Evolutionary conservation across 2,888 invertebrate genomes (phyloP).

Genomic region (Phlogophora meticulosa): DNA sequence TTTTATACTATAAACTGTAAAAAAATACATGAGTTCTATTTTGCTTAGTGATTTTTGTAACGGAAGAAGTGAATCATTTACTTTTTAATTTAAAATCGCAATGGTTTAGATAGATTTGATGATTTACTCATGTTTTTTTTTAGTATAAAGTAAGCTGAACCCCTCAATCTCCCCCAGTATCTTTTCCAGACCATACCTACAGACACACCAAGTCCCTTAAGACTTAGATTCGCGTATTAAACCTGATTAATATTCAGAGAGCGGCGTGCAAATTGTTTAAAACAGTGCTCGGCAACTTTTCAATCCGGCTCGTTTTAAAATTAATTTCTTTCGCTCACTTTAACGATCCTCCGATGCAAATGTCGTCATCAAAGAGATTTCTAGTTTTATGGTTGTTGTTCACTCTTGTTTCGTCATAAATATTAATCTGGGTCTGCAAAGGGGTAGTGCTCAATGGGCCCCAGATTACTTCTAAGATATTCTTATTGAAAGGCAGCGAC

Average conservation of each 20-base stretch:
- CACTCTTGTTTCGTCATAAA: conserved; percentile 6
- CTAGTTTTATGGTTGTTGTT: conserved; percentile 10
- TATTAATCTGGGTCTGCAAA: not conserved
- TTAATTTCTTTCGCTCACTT: conserved; percentile 52
- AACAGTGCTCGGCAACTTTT: conserved; percentile 50
- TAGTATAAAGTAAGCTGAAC: too few relatives aligned
- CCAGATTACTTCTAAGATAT: too few relatives aligned
- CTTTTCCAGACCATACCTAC: not conserved
- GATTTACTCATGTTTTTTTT: too few relatives aligned
- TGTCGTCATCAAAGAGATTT: conserved; percentile 20
- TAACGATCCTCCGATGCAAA: conserved; percentile 39
- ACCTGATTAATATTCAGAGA: conserved; percentile 56
- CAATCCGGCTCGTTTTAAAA: conserved; percentile 53
- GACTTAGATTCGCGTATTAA: conserved; percentile 30
- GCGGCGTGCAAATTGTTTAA: conserved; percentile 34
- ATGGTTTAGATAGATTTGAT: too few relatives aligned
- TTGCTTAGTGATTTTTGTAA: too few relatives aligned
- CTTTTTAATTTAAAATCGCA: too few relatives aligned
- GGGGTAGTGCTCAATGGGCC: not conserved
- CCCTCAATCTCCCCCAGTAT: too few relatives aligned
- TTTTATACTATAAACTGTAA: too few relatives aligned
- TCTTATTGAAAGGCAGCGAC: too few relatives aligned
- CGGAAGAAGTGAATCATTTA: too few relatives aligned
- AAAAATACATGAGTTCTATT: too few relatives aligned
- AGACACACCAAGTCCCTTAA: conserved; percentile 14